phyloP scores from a whole-genome alignment of 2,113 vertebrate genomes.

The Crotophaga sulcirostris region DNA sequence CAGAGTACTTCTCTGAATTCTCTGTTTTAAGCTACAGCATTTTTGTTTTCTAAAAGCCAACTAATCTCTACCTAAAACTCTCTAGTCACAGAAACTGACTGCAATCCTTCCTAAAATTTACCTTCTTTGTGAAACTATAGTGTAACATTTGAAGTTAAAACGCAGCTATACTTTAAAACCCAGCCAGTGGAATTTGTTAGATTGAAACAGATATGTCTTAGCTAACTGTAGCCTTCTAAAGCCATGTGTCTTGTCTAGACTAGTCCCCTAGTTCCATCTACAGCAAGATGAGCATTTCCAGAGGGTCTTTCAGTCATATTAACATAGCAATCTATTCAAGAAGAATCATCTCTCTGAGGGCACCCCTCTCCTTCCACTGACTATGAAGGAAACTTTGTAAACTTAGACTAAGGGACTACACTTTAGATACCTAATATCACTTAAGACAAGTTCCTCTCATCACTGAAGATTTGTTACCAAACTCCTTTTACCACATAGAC shows the following conservation, averaged over 20 bases:
- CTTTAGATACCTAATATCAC: not conserved
- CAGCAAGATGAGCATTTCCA: not conserved
- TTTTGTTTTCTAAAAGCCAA: not conserved
- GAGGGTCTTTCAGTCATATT: not conserved
- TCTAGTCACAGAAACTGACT: not conserved
- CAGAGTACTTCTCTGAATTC: not conserved
- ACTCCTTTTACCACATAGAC: not conserved
- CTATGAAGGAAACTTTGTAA: not conserved
- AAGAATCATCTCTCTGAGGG: not conserved
- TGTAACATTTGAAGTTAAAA: not conserved
- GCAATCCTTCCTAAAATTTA: not conserved
- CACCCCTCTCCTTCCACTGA: not conserved
- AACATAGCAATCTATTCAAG: not conserved
- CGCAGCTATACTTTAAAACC: not conserved
- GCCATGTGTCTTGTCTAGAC: not conserved
- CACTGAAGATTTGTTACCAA: not conserved
- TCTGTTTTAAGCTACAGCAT: not conserved
- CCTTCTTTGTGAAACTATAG: not conserved
- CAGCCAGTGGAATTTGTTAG: not conserved
- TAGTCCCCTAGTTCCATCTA: not conserved
- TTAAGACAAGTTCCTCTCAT: not conserved
- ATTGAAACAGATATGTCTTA: not conserved
- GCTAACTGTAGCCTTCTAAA: not conserved
- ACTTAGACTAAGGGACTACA: not conserved
- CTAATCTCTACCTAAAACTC: not conserved